Conservation (phyloP, 2,888 invertebrate genomes). For the Andricus curvator region DNA sequence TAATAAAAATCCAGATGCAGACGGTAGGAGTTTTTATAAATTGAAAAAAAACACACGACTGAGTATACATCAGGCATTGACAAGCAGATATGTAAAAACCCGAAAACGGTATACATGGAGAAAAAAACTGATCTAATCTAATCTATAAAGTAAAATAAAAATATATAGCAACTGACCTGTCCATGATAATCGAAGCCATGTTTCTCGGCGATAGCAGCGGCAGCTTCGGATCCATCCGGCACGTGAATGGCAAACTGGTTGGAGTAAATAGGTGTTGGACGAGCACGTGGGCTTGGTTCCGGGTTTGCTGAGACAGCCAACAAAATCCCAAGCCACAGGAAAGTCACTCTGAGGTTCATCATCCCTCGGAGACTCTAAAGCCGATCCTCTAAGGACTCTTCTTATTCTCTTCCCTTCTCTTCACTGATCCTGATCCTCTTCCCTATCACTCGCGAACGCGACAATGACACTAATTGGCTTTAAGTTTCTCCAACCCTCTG, state of each 20-base stretch:
- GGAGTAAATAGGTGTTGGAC: constrained; percentile 82
- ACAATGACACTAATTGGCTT: constrained; percentile 30
- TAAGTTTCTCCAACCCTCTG: constrained; percentile 4
- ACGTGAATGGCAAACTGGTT: constrained; percentile 94
- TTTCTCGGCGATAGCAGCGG: constrained; percentile 87
- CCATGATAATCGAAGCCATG: constrained; percentile 93
- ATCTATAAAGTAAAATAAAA: background rate
- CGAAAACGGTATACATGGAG: too few species aligned
- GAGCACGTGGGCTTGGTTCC: constrained; percentile 61
- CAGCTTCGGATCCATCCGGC: constrained; percentile 85
- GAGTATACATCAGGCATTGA: too few species aligned
- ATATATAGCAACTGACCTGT: constrained; percentile 85
- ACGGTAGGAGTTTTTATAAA: too few species aligned
- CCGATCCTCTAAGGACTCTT: constrained; percentile 15
- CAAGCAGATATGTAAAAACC: too few species aligned
- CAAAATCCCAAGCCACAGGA: constrained; percentile 65
- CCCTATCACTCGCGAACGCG: constrained; percentile 8
- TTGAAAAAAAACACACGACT: too few species aligned
- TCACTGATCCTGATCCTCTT: constrained; percentile 17
- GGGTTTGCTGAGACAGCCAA: constrained; percentile 61
- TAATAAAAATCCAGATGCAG: too few species aligned
- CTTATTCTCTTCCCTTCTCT: background rate
- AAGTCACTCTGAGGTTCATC: constrained; percentile 67
- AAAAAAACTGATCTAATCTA: too few species aligned
- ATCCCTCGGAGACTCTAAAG: constrained; percentile 36